Evolutionary conservation across 2,888 invertebrate species (phyloP).

Genomic region (Rhingia campestris): DNA sequence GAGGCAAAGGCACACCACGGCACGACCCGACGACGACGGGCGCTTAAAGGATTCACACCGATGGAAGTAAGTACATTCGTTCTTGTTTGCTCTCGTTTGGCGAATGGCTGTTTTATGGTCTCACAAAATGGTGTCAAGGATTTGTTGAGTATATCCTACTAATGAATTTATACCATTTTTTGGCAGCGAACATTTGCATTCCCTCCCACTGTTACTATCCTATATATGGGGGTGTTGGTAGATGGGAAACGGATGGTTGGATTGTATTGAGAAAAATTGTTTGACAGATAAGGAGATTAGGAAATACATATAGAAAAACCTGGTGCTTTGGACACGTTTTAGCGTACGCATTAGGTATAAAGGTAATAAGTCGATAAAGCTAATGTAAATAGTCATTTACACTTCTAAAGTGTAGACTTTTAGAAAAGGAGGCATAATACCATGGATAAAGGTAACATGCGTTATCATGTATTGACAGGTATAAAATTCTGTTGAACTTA

Average conservation of each 20-base stretch:
- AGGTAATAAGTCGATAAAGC: too few relatives aligned
- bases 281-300: too few relatives aligned
- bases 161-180: slow-evolving; percentile 72
- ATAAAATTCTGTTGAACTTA: too few relatives aligned
- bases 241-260: neutral
- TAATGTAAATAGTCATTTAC: too few relatives aligned
- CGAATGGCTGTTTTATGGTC: slow-evolving; percentile 74
- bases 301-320: too few relatives aligned
- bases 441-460: too few relatives aligned
- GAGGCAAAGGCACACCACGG: slow-evolving; percentile 1
- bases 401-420: too few relatives aligned
- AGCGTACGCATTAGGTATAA: too few relatives aligned
- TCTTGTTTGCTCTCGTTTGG: slow-evolving; percentile 73
- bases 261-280: too few relatives aligned
- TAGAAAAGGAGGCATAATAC: too few relatives aligned
- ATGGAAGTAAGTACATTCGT: slow-evolving; percentile 71
- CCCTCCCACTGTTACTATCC: slow-evolving; percentile 3
- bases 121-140: slow-evolving; percentile 73
- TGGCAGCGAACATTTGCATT: slow-evolving; percentile 55
- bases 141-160: slow-evolving; percentile 69
- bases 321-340: too few relatives aligned
- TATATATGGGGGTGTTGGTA: neutral
- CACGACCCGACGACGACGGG: slow-evolving; percentile 29
- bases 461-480: too few relatives aligned
- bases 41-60: slow-evolving; percentile 72